Conservation (phyloP, 1,140 invertebrate genomes). For the Drosophila insularis region DNA sequence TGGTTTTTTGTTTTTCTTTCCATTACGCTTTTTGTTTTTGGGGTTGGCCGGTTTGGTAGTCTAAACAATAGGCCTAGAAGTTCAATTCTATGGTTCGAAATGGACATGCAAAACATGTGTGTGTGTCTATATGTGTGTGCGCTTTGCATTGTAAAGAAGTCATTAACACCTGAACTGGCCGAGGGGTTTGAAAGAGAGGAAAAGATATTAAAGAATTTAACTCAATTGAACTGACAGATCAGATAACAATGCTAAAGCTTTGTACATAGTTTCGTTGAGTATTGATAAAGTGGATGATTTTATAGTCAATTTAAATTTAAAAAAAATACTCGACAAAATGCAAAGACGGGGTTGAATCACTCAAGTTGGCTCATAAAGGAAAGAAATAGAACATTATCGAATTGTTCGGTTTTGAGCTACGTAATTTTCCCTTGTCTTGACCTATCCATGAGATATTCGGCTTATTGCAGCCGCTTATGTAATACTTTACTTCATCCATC, state of each 20-base stretch:
- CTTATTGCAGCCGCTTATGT: neutral
- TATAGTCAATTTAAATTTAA: neutral
- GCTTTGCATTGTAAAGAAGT: conserved; percentile 50
- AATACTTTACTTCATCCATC: neutral
- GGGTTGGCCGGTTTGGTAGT: conserved; percentile 53
- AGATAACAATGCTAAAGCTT: conserved; percentile 42
- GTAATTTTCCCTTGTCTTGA: neutral
- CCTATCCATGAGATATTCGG: neutral
- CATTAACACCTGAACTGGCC: conserved; percentile 68
- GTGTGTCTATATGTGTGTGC: conserved; percentile 27
- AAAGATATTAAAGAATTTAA: neutral
- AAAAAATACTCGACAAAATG: neutral
- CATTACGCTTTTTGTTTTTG: conserved; percentile 41
- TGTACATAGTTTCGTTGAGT: neutral
- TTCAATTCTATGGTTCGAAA: conserved; percentile 47
- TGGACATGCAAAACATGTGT: conserved; percentile 60
- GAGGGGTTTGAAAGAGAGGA: neutral
- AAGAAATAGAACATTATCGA: too few relatives aligned
- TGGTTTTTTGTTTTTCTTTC: conserved; percentile 23
- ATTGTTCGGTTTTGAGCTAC: too few relatives aligned
- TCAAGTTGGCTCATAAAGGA: too few relatives aligned
- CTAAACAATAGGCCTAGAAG: conserved; percentile 57
- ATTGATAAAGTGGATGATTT: conserved; percentile 7
- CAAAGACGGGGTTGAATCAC: too few relatives aligned
- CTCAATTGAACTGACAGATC: conserved; percentile 66